Evolutionary conservation across 2,888 invertebrate genomes (phyloP), one percentile per base, ranked within the genome.

Genomic region (Peribatodes rhomboidaria): DNA sequence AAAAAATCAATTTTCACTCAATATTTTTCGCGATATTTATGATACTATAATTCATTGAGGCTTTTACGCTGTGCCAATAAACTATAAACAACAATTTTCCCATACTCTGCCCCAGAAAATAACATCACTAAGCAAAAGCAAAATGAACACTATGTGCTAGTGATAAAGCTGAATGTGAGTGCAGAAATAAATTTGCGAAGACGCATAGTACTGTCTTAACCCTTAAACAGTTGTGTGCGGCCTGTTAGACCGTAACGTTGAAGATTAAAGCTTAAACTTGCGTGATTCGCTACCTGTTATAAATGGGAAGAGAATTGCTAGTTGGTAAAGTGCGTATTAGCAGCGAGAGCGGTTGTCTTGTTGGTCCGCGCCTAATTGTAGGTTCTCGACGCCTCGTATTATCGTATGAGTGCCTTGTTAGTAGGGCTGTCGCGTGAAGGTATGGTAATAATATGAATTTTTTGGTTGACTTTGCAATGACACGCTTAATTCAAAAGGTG

Each of bases 371-470:
- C 83, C 89, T 93, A 93, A 93, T 93, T 93, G 92, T 89, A 91
- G 92, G 92, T 86, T 90, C 89, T 88, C 92, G 87, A 90, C 92
- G 92, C 92, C 89, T 90, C 82, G 82, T 76, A 80, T 80, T 71
- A 72, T 71, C 72, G 67, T 68, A 61, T 62, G 83, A 82, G 79
- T 81, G 80, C 83, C 79, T 76, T 75, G 76, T 84, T 78, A 80
- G 81, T 70, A 73, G 74, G 72, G 75, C 27, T 72, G 71, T 27
- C 71, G 37, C 68, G 18, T 18, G 33, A n/a, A 16, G 1, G 7
- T 22, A 13, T 37, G 8, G 16, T 31, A 18, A 55, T 11, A 31
- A 33, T 42, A 10, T 10, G 8, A 18, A n/a, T 8, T 18, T 42
- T 37, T 37, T 37, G n/a, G n/a, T 37, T 18, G 42, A 2, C 4